A percentile compares a stretch with the other conserved stretches of the same genome.
Evolutionary conservation across 2,113 vertebrate genomes (phyloP).

Genomic region (Cricetomys ansorgei): DNA sequence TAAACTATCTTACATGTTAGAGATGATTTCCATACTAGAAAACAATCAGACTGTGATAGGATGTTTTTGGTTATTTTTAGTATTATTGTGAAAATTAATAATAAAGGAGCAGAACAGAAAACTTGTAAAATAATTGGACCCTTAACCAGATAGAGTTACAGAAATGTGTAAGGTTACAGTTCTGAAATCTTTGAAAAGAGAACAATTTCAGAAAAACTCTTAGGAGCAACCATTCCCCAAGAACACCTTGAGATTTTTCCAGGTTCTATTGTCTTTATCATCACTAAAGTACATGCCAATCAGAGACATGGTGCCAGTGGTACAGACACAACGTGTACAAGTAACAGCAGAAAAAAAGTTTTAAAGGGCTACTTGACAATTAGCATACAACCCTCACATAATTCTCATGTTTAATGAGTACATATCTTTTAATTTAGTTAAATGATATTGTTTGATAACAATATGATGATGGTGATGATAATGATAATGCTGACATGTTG

Average conservation of each 20-base stretch:
- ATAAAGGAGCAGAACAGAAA: background rate
- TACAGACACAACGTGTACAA: rapidly evolving
- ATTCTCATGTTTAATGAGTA: background rate
- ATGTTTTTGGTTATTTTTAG: background rate
- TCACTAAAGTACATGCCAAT: background rate
- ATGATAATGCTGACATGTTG: background rate
- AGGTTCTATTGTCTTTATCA: background rate
- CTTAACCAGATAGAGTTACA: background rate
- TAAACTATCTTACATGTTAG: background rate
- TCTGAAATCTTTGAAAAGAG: background rate
- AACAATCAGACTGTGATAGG: background rate
- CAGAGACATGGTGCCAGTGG: background rate
- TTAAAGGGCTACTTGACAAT: background rate
- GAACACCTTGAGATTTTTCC: background rate
- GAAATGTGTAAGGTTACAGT: background rate
- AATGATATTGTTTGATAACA: background rate
- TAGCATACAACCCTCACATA: background rate
- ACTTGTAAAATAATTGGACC: background rate
- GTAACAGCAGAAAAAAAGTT: too few relatives aligned
- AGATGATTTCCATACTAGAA: background rate
- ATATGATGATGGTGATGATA: background rate
- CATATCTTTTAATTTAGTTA: background rate
- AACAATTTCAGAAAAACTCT: background rate
- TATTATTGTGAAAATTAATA: background rate
- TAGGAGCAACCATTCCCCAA: rapidly evolving